Evolutionary conservation across 2,888 invertebrate species (phyloP), one percentile per base, ranked within the genome.

Genomic region (Tinea trinotella): DNA sequence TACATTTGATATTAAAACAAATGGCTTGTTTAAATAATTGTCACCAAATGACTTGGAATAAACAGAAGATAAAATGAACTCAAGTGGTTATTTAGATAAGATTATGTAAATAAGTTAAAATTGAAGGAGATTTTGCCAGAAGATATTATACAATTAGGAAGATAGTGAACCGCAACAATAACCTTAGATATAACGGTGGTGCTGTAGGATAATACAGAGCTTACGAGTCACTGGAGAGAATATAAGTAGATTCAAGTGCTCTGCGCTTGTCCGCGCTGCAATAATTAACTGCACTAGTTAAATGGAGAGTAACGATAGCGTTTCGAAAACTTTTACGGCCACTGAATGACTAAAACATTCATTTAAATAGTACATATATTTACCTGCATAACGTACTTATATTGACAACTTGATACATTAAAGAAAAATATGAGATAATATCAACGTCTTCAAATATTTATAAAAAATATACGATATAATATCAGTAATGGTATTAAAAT

Each of bases 231-330:
- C 40, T 40, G 13, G 40, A 40, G 40, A 40, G 40, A 12, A 30
- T 30, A 30, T 15, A 3, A 40, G 40, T 17, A 7, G 15, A 40
- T 40, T 17, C 40, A 40, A 46, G 19, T 46, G 19, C 18, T 10
- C 48, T n/a, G 50, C 55, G 54, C 53, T 54, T 59, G 59, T 56
- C 59, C 58, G 55, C 57, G 55, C 44, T 13, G 58, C 52, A 20
- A 52, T 52, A 40, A 55, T 52, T 55, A 55, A 55, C 52, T 55
- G 40, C 55, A 40, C 44, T 12, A 52, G 40, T 55, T 52, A 49
- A 55, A 55, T 55, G 55, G 55, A 55, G 55, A 52, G 44, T 40
- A 55, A 55, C 52, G 52, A 35, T 55, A 55, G 20, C 40, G 44
- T 24, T 55, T 19, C 35, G 22, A 55, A 40, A 40, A 52, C 52